Evolutionary conservation across 2,113 vertebrate species (phyloP), one percentile per base, ranked within the genome.

Genomic region (Larimichthys polyactis): DNA sequence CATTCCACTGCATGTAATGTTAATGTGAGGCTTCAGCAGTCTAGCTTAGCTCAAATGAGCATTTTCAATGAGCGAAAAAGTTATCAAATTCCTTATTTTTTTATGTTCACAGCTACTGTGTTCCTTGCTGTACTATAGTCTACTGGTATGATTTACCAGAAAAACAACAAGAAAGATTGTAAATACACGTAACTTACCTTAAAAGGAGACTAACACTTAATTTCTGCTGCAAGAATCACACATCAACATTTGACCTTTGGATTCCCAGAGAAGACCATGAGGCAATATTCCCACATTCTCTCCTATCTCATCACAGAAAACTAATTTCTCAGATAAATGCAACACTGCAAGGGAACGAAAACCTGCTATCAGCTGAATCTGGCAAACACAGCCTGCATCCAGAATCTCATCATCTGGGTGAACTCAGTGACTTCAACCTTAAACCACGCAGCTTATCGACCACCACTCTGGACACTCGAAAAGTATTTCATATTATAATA

Each of bases 221-320:
- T 5, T 0, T 62, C 57, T 62, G 57, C 70, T 51, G 55, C 44
- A 54, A 27, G 10, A 24, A 72, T 36, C 64, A 8, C 36, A 40
- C 1, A 40, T 40, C 19, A 71, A 79, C 65, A 51, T 32, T 3
- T 66, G 70, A 77, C 58, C 70, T 60, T 54, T 32, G 11, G 22
- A 78, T 85, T 79, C 19, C 19, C 12, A 51, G 76, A 78, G 78
- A 82, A 84, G 43, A 64, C 20, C 6, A 20, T 17, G 1, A 24
- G 36, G 54, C 44, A 67, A 67, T 32, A 78, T 36, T 72, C 3
- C 48, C 67, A 68, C 52, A 44, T 75, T 57, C 12, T 0, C 11
- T 57, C 43, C 76, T 62, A 87, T 79, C 80, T 76, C 57, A 68
- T 69, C 58, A 44, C 43, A 71, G 44, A 64, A 40, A 70, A 75